phyloP scores from a whole-genome alignment of 2,113 vertebrate species.

The Chloebia gouldiae region DNA sequence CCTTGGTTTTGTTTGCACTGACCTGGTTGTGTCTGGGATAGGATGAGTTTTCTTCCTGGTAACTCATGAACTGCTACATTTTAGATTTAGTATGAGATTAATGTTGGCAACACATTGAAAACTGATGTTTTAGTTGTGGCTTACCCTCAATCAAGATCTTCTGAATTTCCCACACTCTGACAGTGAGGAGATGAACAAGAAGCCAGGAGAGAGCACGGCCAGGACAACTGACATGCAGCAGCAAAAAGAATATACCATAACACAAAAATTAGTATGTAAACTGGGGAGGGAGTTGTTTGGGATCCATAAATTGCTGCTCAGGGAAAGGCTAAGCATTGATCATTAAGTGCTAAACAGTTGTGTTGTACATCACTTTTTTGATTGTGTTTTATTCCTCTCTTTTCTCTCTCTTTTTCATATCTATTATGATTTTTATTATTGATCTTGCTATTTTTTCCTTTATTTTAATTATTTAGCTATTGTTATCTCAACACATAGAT shows the following conservation, averaged over 20 bases:
- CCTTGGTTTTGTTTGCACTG: background rate
- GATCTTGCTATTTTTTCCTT: background rate
- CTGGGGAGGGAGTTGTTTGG: background rate
- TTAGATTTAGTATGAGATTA: background rate
- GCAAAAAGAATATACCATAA: background rate
- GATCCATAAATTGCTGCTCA: background rate
- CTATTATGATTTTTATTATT: background rate
- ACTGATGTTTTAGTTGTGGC: background rate
- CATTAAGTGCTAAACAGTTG: too few relatives aligned
- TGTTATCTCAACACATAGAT: background rate
- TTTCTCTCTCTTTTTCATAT: background rate
- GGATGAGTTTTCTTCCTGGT: background rate
- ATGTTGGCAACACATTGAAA: background rate
- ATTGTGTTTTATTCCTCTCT: background rate
- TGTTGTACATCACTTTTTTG: background rate
- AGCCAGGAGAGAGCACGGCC: background rate
- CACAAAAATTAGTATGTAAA: background rate
- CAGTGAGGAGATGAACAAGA: background rate
- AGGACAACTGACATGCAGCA: rapidly evolving
- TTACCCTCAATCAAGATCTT: background rate
- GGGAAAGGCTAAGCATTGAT: background rate
- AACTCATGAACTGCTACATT: background rate
- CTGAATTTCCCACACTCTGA: background rate
- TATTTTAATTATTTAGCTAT: background rate
- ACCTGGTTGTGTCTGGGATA: background rate